Evolutionary conservation across 2,888 invertebrate species (phyloP).

Genomic region (Agelastica alni): DNA sequence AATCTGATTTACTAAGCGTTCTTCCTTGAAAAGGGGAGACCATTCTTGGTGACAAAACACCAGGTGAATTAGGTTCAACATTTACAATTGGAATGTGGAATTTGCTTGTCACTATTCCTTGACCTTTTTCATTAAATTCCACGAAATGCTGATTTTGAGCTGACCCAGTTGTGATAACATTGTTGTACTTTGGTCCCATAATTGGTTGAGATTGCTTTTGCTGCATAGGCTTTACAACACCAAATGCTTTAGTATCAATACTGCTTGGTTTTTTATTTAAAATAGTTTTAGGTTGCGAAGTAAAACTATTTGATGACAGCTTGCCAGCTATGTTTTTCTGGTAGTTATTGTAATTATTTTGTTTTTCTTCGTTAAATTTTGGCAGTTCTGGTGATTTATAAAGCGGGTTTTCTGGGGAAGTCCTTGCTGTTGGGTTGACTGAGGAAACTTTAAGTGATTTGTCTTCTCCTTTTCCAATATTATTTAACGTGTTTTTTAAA

Average conservation of each 20-base stretch:
- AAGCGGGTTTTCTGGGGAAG: background rate
- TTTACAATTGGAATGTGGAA: constrained; percentile 54
- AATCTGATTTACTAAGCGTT: constrained; percentile 72
- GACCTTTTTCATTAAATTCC: constrained; percentile 53
- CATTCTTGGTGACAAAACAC: background rate
- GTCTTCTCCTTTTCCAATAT: constrained; percentile 42
- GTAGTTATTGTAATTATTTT: no score
- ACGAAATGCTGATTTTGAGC: constrained; percentile 29
- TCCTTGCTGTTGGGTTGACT: background rate
- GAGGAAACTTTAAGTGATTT: constrained; percentile 23
- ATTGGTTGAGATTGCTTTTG: constrained; percentile 30
- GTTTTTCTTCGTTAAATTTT: background rate
- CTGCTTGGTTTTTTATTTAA: background rate
- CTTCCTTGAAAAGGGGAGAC: constrained; percentile 45
- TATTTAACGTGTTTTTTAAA: constrained; percentile 63
- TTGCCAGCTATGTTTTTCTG: background rate
- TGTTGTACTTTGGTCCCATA: constrained; percentile 34
- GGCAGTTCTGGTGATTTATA: background rate
- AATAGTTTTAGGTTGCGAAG: constrained; percentile 1
- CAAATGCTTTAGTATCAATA: constrained; percentile 35
- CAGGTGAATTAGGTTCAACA: constrained; percentile 38
- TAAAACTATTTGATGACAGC: constrained; percentile 4
- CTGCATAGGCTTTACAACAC: constrained; percentile 43
- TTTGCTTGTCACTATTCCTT: constrained; percentile 56
- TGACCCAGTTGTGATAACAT: constrained; percentile 21